Evolutionary conservation across 2,888 invertebrate species (phyloP).

Genomic region (Acrobeloides nanus): DNA sequence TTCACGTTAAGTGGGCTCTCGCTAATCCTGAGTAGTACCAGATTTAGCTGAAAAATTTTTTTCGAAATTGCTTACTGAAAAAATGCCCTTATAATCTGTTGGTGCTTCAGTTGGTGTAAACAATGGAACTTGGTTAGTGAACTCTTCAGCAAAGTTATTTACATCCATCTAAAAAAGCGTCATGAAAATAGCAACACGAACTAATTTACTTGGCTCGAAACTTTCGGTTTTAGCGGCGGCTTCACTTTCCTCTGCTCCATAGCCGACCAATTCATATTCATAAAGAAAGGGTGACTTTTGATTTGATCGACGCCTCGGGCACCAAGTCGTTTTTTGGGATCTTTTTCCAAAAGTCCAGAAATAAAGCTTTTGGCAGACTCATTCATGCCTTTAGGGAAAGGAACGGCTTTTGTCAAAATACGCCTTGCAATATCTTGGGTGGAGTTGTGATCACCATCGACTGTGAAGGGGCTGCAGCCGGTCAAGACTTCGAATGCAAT

Average conservation of each 20-base stretch:
- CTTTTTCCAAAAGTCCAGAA: constrained; percentile 74
- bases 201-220: not conserved
- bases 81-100: constrained; percentile 55
- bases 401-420: constrained; percentile 79
- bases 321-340: constrained; percentile 77
- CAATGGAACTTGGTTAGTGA: constrained; percentile 80
- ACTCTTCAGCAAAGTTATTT: constrained; percentile 91
- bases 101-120: constrained; percentile 86
- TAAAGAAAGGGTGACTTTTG: constrained; percentile 61
- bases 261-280: constrained; percentile 73
- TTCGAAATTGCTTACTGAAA: constrained; percentile 38
- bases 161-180: constrained; percentile 68
- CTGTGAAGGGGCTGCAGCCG: constrained; percentile 92
- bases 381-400: constrained; percentile 76
- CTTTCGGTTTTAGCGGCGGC: constrained; percentile 78
- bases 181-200: not conserved
- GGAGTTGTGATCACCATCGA: constrained; percentile 83
- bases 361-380: constrained; percentile 72
- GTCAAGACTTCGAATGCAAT: constrained; percentile 89
- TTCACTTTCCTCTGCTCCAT: constrained; percentile 69
- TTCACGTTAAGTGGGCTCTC: too few relatives aligned
- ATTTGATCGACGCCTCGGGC: constrained; percentile 81
- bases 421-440: constrained; percentile 88
- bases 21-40: too few relatives aligned
- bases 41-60: too few relatives aligned